Base-by-base conservation (phyloP, 2,797 vertebrate genomes). In the Cryptoblepharus egeriae region DNA sequence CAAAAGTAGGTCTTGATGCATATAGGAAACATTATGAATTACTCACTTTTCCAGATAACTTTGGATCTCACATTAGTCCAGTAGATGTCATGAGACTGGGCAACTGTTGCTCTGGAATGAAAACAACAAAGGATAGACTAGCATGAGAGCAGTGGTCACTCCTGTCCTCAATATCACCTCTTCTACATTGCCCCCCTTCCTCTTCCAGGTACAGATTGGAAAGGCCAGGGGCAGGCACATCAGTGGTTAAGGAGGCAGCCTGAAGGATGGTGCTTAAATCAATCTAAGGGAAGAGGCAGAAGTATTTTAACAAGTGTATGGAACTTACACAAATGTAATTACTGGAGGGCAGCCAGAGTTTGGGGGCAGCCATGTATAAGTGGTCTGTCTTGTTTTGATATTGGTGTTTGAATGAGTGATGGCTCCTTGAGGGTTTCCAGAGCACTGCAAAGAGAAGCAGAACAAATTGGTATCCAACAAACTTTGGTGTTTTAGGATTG, bases 371-470 rank as follows among this genome's bases (percentile, higher is more conserved):
- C 95, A 96, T 75, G 86, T 90, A 82, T 92, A 96, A 2, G 88
- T 80, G 0, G 91, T 93, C 49, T 68, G n/a, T 84, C 92, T 93
- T 79, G 82, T 92, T 91, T 96, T 95, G 24, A 90, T 24, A 69
- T 93, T 91, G 81, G 75, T 93, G 93, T 95, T 96, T 72, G 93
- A 85, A 68, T 96, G 94, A 72, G 93, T 95, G 35, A 96, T 70
- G 35, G 95, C 93, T 39, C 93, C 92, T 42, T 80, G 26, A 4
- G 79, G 72, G 68, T 94, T 95, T 70, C 86, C 92, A 67, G 94
- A 85, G 60, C 95, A 95, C 94, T 95, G 86, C 26, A 60, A 69
- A 83, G 83, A 32, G 83, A 75, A 57, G 32, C 69, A 42, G 24
- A n/a, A 42, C 35, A 39, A 75, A 18, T 61, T 2, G 28, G 28